Percentiles rank a stretch among this genome's conserved stretches.
Evolutionary conservation across 92 coral and sea anemone species (phyloP).

Genomic region (Paragorgia papillata): DNA sequence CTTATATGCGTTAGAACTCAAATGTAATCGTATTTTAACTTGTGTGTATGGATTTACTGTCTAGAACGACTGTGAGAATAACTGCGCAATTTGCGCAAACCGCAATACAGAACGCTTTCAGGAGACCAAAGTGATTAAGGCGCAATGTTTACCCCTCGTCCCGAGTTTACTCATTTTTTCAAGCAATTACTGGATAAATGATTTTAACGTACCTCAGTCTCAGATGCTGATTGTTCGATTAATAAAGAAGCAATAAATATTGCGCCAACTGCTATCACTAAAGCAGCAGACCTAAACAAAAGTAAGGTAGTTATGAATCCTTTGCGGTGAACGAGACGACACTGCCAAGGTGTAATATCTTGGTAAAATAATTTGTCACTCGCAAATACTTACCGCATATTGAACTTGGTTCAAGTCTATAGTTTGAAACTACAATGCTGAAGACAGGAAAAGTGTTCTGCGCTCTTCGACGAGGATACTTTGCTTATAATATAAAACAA

Average conservation of each 20-base stretch:
- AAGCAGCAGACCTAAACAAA: constrained; percentile 27
- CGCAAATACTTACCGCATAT: constrained; percentile 37
- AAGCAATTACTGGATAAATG: constrained; percentile 25
- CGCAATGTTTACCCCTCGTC: neutral
- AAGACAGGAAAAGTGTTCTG: neutral
- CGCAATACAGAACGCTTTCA: neutral
- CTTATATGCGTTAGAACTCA: too few relatives aligned
- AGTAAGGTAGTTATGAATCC: constrained; percentile 1
- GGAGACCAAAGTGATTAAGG: neutral
- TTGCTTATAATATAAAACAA: neutral
- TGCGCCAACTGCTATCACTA: constrained; percentile 34
- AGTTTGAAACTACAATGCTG: constrained; percentile 12
- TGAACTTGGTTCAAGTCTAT: constrained; percentile 8
- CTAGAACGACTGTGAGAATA: neutral
- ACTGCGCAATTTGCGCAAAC: neutral
- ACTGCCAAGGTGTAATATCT: neutral
- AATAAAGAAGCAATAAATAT: constrained; percentile 33
- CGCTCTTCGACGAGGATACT: neutral
- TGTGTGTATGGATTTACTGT: too few relatives aligned
- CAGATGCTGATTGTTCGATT: constrained; percentile 28
- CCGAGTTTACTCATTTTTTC: constrained; percentile 14
- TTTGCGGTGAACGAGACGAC: constrained; percentile 7
- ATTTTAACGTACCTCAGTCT: constrained; percentile 34
- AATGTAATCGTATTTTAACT: too few relatives aligned
- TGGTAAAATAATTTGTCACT: neutral